phyloP scores from a whole-genome alignment of 2,113 vertebrate genomes.

The Micromys minutus region DNA sequence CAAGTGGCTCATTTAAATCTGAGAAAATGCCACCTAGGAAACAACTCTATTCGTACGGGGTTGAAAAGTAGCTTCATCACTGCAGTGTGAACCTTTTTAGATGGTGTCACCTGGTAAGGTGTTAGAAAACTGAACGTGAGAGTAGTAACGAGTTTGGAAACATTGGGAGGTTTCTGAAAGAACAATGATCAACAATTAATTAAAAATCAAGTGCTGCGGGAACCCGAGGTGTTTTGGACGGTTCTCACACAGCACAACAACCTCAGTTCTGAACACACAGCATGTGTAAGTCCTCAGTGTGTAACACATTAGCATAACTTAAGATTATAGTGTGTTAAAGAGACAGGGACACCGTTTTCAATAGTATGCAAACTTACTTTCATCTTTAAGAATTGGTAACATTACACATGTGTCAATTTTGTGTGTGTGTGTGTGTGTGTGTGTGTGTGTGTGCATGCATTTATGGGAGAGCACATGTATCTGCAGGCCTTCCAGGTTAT shows the following conservation, averaged over 20 bases:
- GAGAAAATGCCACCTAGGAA: slow-evolving; percentile 28
- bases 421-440: background rate
- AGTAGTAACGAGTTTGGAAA: too few relatives aligned
- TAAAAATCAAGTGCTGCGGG: background rate
- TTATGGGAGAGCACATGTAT: background rate
- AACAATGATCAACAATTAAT: too few relatives aligned
- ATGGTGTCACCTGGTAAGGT: background rate
- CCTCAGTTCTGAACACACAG: background rate
- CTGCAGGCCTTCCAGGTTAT: too few relatives aligned
- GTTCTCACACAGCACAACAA: background rate
- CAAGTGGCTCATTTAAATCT: background rate
- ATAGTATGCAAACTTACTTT: background rate
- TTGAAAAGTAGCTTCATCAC: background rate
- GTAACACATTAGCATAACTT: background rate
- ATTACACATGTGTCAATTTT: background rate
- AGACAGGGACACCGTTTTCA: too few relatives aligned
- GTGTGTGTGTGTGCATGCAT: background rate
- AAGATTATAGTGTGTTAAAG: background rate
- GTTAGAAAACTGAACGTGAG: background rate
- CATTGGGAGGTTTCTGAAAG: background rate
- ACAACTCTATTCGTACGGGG: background rate
- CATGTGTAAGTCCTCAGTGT: too few relatives aligned
- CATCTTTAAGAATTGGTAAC: background rate
- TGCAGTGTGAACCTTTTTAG: background rate
- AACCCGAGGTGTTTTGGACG: background rate